Conservation (phyloP, 2,888 invertebrate genomes). For the Oligia fasciuncula region DNA sequence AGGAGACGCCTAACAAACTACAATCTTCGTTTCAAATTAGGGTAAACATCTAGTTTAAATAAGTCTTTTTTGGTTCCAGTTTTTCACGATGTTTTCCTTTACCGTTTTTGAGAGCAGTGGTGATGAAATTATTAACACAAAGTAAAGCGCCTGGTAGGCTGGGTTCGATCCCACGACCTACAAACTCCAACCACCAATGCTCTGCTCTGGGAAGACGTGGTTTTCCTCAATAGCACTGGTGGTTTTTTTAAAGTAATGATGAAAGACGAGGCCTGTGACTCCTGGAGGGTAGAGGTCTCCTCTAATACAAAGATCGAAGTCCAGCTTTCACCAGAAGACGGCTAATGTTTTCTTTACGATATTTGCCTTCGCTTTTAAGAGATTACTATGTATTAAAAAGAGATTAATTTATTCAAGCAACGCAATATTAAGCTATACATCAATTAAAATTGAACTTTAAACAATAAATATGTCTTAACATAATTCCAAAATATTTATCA, state of each 20-base stretch:
- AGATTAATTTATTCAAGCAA: neutral
- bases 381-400: neutral
- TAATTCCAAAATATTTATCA: slow-evolving; percentile 24
- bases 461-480: slow-evolving; percentile 24
- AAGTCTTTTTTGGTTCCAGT: neutral
- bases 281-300: too few relatives aligned
- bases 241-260: neutral
- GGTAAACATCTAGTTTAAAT: too few relatives aligned
- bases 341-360: neutral
- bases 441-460: slow-evolving; percentile 13
- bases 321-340: neutral
- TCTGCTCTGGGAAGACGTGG: neutral
- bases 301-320: neutral
- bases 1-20: neutral
- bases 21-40: neutral
- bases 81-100: neutral
- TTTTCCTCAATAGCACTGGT: neutral
- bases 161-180: neutral
- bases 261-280: neutral
- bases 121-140: too few relatives aligned
- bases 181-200: neutral
- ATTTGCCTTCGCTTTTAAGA: neutral
- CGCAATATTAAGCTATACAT: neutral
- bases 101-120: too few relatives aligned
- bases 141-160: neutral